These are phyloP conservation scores for Opisthograptis luteolata DNA, from an alignment of 2,888 invertebrate species.

Conservation along the genomic window DNA sequence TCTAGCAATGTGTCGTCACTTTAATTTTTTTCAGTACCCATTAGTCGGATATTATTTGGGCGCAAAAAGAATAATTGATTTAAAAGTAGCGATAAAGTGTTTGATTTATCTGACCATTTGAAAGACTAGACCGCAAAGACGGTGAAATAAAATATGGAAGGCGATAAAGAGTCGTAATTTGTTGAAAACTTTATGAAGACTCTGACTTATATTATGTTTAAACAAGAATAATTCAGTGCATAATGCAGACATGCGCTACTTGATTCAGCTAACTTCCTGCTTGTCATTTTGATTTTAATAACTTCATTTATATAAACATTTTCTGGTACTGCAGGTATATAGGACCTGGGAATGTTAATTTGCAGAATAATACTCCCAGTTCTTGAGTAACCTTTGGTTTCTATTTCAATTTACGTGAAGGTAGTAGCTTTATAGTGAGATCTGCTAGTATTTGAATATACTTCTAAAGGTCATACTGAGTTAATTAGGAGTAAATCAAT, in stretches of 20 bases:
- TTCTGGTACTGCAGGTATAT: no score
- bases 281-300: no score
- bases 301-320: no score
- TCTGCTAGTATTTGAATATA: no score
- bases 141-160: conserved; percentile 34
- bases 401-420: no score
- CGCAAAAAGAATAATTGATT: conserved; percentile 39
- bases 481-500: no score
- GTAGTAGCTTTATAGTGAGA: no score
- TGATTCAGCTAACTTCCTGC: not conserved
- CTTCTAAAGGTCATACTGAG: no score
- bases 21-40: not conserved
- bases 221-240: conserved; percentile 5
- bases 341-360: no score
- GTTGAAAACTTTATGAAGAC: conserved; percentile 41
- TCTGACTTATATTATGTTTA: conserved; percentile 10
- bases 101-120: conserved; percentile 57
- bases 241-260: not conserved
- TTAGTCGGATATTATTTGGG: not conserved
- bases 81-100: conserved; percentile 45
- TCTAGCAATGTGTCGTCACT: not conserved
- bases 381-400: no score
- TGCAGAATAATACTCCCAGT: no score
- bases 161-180: conserved; percentile 39
- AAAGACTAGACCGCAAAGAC: conserved; percentile 43